Evolutionary conservation across 1,140 invertebrate species (phyloP).

Genomic region (Monomorium pharaonis): DNA sequence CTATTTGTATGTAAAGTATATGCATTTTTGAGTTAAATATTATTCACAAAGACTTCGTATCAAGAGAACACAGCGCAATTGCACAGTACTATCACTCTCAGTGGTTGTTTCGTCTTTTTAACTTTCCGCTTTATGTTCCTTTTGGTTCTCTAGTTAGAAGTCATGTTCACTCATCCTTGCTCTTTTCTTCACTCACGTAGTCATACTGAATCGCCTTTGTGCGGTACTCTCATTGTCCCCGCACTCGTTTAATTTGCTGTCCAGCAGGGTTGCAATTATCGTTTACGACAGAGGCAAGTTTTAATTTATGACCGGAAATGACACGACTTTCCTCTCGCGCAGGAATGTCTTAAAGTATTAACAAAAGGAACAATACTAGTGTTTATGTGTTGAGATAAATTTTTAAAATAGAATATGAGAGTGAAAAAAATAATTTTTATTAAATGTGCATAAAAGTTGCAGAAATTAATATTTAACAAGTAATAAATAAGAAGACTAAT

Average conservation of each 20-base stretch:
- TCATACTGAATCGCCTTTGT: constrained; percentile 25
- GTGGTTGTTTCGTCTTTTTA: constrained; percentile 45
- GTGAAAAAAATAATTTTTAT: neutral
- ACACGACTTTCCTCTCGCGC: neutral
- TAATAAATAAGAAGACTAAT: no score
- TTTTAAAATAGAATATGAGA: neutral
- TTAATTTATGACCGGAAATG: constrained; percentile 50
- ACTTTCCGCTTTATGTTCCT: constrained; percentile 26
- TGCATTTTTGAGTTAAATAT: no score
- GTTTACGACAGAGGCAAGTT: constrained; percentile 44
- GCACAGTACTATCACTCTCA: neutral
- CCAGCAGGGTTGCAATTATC: constrained; percentile 43
- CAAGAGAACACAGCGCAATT: constrained; percentile 5
- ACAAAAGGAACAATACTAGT: neutral
- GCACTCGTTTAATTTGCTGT: constrained; percentile 53
- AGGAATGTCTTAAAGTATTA: neutral
- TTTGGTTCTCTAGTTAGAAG: constrained; percentile 16
- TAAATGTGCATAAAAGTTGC: no score
- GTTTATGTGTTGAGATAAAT: neutral
- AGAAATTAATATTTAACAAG: no score
- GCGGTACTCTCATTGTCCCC: constrained; percentile 28
- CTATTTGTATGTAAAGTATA: no score
- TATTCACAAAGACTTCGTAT: neutral
- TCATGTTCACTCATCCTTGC: constrained; percentile 30
- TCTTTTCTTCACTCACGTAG: constrained; percentile 36